Evolutionary conservation across 2,888 invertebrate genomes (phyloP), one percentile per base, ranked within the genome.

Genomic region (Cephus pulcher): DNA sequence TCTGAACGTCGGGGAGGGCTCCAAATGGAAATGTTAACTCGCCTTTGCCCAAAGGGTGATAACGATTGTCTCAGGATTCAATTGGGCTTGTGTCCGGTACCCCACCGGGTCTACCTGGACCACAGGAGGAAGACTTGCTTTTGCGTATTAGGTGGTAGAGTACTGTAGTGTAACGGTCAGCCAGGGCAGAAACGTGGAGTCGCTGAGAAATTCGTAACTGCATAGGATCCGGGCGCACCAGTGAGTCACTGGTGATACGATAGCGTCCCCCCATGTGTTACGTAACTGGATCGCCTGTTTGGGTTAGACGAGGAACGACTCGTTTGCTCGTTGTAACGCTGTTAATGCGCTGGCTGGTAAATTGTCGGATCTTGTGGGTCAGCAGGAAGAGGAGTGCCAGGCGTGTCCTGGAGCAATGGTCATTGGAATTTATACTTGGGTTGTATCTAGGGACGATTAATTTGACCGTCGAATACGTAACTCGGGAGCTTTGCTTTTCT

Each of bases 201-300:
- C 23, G 56, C 23, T 56, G 9, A 23, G 23, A 32, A 71, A 12
- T 11, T 30, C 74, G 74, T n/a, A 40, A 75, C 33, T 15, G 76
- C 79, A 81, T 82, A 85, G 84, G 86, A 85, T 85, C 84, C 86
- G 84, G 84, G 83, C 83, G 78, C 77, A 79, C 76, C n/a, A 23
- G 79, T 89, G 89, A 89, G 84, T 89, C 89, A 89, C 79, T 85
- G 82, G 82, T 85, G 89, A 89, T 88, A 88, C 87, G 88, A 89
- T 89, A 88, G 87, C 87, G 85, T 86, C 30, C 82, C 83, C 85
- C 84, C 79, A 82, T 82, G 81, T 89, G 81, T 89, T 88, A 83
- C 86, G 87, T 89, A 88, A 89, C 84, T 83, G 83, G 88, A 87
- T 89, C 86, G 89, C 82, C 83, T 87, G 88, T 89, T 88, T 89